Percentiles rank a stretch among this genome's conserved stretches.
Evolutionary conservation across 2,113 vertebrate species (phyloP).

Genomic region (Vombatus ursinus): DNA sequence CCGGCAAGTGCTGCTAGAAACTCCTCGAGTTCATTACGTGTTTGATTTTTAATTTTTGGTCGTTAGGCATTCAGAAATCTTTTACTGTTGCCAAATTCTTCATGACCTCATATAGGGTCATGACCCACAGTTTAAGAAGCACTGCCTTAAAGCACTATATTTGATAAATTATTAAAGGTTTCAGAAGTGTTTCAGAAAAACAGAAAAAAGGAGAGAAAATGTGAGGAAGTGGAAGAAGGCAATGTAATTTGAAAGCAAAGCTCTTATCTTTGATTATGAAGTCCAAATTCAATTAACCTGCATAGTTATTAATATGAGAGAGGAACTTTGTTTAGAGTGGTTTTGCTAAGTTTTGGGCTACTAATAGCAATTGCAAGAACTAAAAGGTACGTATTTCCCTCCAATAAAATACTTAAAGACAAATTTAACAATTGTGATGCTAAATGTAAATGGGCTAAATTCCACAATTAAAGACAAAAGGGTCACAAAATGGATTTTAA

Average conservation of each 20-base stretch:
- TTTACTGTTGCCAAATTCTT: too few species aligned
- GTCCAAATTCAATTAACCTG: neutral
- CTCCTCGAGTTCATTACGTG: too few species aligned
- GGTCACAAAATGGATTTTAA: neutral
- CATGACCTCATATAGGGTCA: too few species aligned
- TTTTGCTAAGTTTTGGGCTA: neutral
- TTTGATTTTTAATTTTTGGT: too few species aligned
- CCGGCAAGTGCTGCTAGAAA: too few species aligned
- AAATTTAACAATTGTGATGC: neutral
- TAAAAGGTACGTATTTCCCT: neutral
- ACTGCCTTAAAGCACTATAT: neutral
- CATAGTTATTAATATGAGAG: neutral
- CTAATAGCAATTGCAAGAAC: neutral
- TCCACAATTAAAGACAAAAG: neutral
- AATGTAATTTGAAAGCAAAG: neutral
- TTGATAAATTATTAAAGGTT: neutral
- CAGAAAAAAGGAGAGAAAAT: neutral
- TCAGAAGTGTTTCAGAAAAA: neutral
- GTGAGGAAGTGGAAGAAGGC: neutral
- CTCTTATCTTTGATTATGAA: neutral
- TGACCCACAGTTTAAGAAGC: too few species aligned
- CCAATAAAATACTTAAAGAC: neutral
- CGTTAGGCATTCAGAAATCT: too few species aligned
- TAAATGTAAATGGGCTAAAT: neutral
- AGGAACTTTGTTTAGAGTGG: neutral